Evolutionary conservation across 2,113 vertebrate species (phyloP), one percentile per base, ranked within the genome.

Genomic region (Microtus richardsoni): DNA sequence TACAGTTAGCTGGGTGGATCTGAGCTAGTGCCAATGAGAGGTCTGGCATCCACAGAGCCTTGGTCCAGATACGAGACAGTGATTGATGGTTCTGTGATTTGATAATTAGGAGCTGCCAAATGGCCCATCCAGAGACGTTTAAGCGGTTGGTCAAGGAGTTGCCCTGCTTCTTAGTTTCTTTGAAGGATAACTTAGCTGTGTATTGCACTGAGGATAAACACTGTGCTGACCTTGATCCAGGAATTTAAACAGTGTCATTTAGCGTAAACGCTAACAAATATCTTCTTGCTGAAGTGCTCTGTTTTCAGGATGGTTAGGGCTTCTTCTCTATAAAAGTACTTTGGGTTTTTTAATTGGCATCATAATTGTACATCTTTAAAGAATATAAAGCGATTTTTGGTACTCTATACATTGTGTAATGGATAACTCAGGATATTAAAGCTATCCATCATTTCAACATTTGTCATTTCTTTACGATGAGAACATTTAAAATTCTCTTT

Each of bases 171-270:
- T 88, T 79, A 73, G 52, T 75, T 88, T 96, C 90, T 78, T 90
- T 88, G 84, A 96, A 91, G 94, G 82, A 68, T 93, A 91, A 86
- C 73, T 77, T 82, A 85, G 85, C 94, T 82, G 26, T 87, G 88
- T 96, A 88, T 93, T 95, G 82, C 88, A 77, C 80, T 91, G 68
- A 90, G 88, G 88, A 96, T 97, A 98, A 98, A 98, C 97, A 97
- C 68, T 96, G 95, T 77, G 91, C 97, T 98, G 97, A 98, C 97
- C 97, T 98, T 97, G 89, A 97, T 96, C 88, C 96, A 97, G 97
- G 98, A 98, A 98, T 98, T 97, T 96, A 95, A 98, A 97, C 97
- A 97, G 96, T 97, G 95, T 97, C 97, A 93, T 66, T 94, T 94
- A 88, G 89, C 92, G 93, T 97, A 98, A 98, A 97, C 93, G 0